Percentiles rank a stretch among this genome's conserved stretches.
Conservation (phyloP, 2,888 invertebrate species). For the Cryptus armator region DNA sequence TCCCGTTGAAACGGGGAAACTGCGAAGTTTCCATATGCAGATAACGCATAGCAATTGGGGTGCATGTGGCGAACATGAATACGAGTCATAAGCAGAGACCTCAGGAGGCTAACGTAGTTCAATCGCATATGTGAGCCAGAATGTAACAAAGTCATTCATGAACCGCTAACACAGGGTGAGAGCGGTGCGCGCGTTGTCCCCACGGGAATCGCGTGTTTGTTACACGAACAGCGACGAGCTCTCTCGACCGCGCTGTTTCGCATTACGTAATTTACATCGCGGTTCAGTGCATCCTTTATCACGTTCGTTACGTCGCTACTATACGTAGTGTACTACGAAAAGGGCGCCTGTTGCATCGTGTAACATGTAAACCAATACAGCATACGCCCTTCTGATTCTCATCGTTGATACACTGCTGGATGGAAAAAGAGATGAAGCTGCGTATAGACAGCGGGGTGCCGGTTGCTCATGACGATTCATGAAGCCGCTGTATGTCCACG, state of each 20-base stretch:
- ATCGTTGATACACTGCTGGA: too few relatives aligned
- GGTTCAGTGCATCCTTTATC: conserved; percentile 67
- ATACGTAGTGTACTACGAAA: conserved; percentile 34
- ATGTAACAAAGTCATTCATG: conserved; percentile 58
- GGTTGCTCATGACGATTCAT: conserved; percentile 59
- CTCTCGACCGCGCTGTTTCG: background rate
- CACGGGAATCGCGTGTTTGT: background rate
- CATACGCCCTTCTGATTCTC: too few relatives aligned
- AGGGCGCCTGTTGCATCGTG: too few relatives aligned
- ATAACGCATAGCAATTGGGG: background rate
- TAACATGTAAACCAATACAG: too few relatives aligned
- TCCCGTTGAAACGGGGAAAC: too few relatives aligned
- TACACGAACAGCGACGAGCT: conserved; percentile 1
- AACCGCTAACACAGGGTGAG: conserved; percentile 26
- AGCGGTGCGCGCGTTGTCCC: background rate
- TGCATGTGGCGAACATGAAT: background rate
- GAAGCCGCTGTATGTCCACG: conserved; percentile 32
- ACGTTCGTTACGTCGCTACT: conserved; percentile 57
- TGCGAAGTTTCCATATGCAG: background rate
- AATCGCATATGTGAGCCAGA: conserved; percentile 27
- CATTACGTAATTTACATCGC: conserved; percentile 64
- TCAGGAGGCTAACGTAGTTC: background rate
- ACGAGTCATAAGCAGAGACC: background rate
- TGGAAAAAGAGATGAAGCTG: background rate
- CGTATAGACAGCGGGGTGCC: conserved; percentile 13